Evolutionary conservation across 1,140 invertebrate genomes (phyloP).

Genomic region (Argopecten irradians): DNA sequence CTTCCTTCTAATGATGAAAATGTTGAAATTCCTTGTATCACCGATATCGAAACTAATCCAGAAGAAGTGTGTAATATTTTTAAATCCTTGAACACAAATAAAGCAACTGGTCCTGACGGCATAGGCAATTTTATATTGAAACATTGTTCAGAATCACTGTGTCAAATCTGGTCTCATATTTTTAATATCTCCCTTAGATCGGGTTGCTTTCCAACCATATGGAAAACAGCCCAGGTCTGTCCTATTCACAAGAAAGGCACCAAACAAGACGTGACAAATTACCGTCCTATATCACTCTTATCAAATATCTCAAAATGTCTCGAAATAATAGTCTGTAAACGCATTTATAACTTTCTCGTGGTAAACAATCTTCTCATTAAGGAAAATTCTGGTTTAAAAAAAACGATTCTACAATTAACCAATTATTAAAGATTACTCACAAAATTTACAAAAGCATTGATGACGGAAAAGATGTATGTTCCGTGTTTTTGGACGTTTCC

Average conservation of each 20-base stretch:
- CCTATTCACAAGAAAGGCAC: neutral
- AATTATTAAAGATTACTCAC: neutral
- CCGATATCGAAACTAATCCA: neutral
- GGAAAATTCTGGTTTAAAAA: neutral
- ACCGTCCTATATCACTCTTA: neutral
- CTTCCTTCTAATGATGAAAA: neutral
- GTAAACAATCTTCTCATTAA: neutral
- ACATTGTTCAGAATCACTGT: neutral
- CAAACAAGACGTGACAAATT: neutral
- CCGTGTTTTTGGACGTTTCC: too few relatives aligned
- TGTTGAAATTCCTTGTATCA: neutral
- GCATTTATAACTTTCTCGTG: neutral
- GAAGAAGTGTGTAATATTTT: neutral
- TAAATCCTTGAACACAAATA: neutral
- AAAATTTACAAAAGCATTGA: neutral
- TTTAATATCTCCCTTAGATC: too few relatives aligned
- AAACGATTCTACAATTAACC: constrained; percentile 1
- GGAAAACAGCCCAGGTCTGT: neutral
- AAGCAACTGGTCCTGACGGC: neutral
- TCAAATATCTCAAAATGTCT: neutral
- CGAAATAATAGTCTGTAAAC: neutral
- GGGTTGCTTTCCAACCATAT: neutral
- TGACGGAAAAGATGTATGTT: too few relatives aligned
- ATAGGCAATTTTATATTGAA: neutral
- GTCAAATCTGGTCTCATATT: neutral